These are phyloP conservation scores for Mustelus asterias DNA, from an alignment of 2,113 vertebrate genomes.

Conservation along the genomic window DNA sequence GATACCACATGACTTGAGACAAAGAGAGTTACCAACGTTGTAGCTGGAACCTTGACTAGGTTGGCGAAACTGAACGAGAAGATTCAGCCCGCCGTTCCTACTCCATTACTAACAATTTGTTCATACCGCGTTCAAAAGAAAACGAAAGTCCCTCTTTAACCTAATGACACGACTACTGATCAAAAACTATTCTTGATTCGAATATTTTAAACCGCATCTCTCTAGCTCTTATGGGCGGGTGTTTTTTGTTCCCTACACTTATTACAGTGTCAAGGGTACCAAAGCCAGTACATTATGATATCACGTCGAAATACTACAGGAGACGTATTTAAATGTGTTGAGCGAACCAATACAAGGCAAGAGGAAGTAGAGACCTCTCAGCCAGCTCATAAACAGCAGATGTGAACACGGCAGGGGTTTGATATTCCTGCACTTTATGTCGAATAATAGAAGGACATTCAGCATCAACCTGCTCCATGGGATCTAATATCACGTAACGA, in stretches of 20 bases:
- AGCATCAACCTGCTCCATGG: background rate
- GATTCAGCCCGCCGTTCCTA: background rate
- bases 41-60: background rate
- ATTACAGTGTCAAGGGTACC: background rate
- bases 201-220: background rate
- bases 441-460: slow-evolving; percentile 6
- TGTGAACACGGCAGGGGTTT: background rate
- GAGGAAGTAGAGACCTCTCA: background rate
- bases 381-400: background rate
- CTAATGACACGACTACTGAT: background rate
- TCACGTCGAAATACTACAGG: background rate
- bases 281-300: background rate
- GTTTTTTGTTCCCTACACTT: background rate
- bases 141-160: background rate
- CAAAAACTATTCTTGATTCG: background rate
- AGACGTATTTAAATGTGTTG: background rate
- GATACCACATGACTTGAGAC: background rate
- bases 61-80: background rate
- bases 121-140: background rate
- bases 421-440: background rate
- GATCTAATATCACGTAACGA: background rate
- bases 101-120: background rate
- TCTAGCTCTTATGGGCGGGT: background rate
- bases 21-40: background rate
- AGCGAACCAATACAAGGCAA: background rate